Evolutionary conservation across 2,888 invertebrate species (phyloP).

Genomic region (Tanypteryx hageni): DNA sequence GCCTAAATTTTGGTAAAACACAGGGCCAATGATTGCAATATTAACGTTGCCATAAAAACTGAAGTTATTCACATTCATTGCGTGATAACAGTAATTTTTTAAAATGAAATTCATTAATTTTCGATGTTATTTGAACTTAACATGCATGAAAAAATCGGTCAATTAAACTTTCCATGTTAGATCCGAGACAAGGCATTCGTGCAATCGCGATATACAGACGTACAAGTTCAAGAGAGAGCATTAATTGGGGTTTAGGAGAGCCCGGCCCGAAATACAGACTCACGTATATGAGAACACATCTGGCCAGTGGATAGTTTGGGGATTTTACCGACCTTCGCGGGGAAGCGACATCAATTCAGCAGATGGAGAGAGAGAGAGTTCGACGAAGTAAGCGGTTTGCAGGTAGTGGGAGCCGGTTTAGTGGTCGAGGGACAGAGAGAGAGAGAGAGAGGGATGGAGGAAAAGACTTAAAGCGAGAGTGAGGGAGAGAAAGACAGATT

Average conservation of each 20-base stretch:
- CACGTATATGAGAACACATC: not conserved
- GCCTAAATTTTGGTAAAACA: not conserved
- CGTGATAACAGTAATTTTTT: too few species aligned
- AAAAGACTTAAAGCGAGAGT: too few species aligned
- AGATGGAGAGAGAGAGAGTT: not conserved
- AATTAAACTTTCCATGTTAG: not conserved
- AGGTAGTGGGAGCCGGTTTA: not conserved
- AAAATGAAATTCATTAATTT: not conserved
- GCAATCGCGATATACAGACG: not conserved
- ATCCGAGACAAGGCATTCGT: not conserved
- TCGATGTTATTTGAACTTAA: not conserved
- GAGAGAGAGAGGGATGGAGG: not conserved
- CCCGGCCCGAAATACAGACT: not conserved
- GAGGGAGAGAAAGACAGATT: too few species aligned
- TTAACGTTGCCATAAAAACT: too few species aligned
- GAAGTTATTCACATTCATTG: too few species aligned
- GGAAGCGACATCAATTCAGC: not conserved
- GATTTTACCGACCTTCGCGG: not conserved
- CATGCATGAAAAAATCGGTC: not conserved
- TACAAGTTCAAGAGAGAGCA: not conserved
- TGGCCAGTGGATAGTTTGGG: not conserved
- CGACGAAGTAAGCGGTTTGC: not conserved
- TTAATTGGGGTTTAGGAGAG: not conserved
- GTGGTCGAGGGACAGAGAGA: not conserved
- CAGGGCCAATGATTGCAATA: too few species aligned